Evolutionary conservation across 2,113 vertebrate genomes (phyloP).

Genomic region (Lophochroa leadbeateri): DNA sequence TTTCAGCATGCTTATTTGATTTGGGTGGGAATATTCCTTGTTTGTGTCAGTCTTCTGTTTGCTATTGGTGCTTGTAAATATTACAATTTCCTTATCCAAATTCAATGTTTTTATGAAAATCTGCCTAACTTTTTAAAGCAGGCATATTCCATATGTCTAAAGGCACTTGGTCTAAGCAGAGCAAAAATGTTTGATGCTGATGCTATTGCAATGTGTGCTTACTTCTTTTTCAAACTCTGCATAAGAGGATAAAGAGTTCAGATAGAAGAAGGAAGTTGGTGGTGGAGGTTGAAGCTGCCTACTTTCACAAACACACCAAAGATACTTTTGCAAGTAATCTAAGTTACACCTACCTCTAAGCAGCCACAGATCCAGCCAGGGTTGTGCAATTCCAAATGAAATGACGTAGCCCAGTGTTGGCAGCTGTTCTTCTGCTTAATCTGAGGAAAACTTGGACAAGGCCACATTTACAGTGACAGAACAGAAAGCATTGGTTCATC

Average conservation of each 20-base stretch:
- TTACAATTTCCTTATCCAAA: not conserved
- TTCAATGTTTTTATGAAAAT: not conserved
- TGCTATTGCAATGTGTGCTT: not conserved
- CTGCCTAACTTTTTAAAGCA: not conserved
- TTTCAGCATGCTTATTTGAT: not conserved
- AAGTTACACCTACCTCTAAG: not conserved
- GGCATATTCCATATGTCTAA: not conserved
- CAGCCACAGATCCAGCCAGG: not conserved
- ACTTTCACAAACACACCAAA: not conserved
- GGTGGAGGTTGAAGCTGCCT: not conserved
- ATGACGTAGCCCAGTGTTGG: not conserved
- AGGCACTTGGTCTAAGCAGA: not conserved
- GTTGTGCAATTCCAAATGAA: not conserved
- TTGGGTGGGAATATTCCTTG: not conserved
- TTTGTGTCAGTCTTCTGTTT: not conserved
- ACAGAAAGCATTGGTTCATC: not conserved
- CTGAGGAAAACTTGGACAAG: not conserved
- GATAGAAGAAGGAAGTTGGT: not conserved
- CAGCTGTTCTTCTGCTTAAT: not conserved
- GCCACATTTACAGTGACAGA: not conserved
- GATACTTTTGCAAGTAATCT: not conserved
- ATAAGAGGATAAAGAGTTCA: not conserved
- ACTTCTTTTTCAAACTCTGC: not conserved
- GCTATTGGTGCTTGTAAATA: not conserved
- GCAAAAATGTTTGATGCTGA: not conserved